These are phyloP conservation scores for Ennomos quercinarius DNA, from an alignment of 2,888 invertebrate genomes.

Conservation along the genomic window DNA sequence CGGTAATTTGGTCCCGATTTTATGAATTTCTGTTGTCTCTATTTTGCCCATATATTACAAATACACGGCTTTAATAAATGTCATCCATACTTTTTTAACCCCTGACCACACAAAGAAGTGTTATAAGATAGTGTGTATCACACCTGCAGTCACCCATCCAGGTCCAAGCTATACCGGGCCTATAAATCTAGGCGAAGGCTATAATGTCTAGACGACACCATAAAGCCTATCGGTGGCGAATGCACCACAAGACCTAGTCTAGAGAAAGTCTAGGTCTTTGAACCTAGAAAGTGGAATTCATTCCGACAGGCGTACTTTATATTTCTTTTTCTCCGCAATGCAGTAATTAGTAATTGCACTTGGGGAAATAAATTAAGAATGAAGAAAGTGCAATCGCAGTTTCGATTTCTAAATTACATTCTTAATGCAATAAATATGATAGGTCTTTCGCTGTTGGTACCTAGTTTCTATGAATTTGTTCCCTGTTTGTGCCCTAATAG, in stretches of 20 bases:
- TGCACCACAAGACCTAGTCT: slow-evolving; percentile 40
- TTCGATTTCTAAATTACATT: not conserved
- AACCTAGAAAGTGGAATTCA: slow-evolving; percentile 47
- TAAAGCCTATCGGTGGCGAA: not conserved
- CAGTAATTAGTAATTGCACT: slow-evolving; percentile 20
- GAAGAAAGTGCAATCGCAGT: slow-evolving; percentile 1
- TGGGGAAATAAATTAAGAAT: slow-evolving; percentile 11
- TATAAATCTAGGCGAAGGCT: no score
- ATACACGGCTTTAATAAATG: no score
- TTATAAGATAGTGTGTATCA: no score
- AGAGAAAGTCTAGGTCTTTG: slow-evolving; percentile 47
- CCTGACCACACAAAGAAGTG: no score
- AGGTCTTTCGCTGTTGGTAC: no score
- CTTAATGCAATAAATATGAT: no score
- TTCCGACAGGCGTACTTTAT: slow-evolving; percentile 11
- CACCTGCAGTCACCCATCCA: no score
- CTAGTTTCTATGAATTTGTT: no score
- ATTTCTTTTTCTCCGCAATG: slow-evolving; percentile 15
- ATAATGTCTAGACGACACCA: not conserved
- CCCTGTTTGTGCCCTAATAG: no score
- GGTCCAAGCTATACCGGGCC: no score
- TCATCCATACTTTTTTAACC: no score
- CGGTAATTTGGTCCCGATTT: slow-evolving; percentile 37
- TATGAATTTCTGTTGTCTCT: slow-evolving; percentile 29
- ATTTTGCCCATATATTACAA: not conserved